Base-by-base conservation (phyloP, 2,113 vertebrate species). In the Sprattus sprattus region DNA sequence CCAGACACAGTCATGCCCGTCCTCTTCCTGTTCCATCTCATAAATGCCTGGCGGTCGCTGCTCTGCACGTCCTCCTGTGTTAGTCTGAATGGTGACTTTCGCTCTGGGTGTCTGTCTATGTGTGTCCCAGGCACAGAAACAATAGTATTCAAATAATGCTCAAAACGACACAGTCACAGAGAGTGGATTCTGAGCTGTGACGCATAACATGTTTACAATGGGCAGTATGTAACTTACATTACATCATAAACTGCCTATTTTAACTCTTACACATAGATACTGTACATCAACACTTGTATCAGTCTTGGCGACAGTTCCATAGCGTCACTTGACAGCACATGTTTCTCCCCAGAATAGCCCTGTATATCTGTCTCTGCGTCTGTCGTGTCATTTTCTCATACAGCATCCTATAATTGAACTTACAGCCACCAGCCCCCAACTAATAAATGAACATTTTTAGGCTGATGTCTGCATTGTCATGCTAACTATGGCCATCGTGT, bases 1-100 rank as follows among this genome's bases (percentile, higher is more conserved):
- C 28, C 28, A 13, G 67, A 13, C 71, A 2, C 28, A 32, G 71
- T 32, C 71, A 78, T 78, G 71, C 71, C 25, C 39, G 71, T 39
- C 71, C 28, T 78, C 71, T 78, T 78, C 28, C 71, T 39, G 25
- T 78, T 78, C 28, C 71, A 78, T 78, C 28, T 78, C 71, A 78
- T 39, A 78, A 78, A 78, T 78, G 71, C 32, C 28, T 78, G 71
- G 71, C 28, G 39, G 71, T 78, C 13, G 25, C 39, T 6, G 25
- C 16, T 78, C 32, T 5, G 71, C 28, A 28, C 25, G 71, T 78
- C 71, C 71, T 39, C 71, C 25, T 39, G 32, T 32, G 13, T 39
- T 32, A 15, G 71, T 78, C 71, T 11, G 71, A 32, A 78, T 78
- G 71, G 16, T 44, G 39, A 78, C 71, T 78, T 32, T 16, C 15